A percentile compares a stretch with the other conserved stretches of the same genome.
These are phyloP conservation scores for Drosophila acutilabella DNA, from an alignment of 2,888 invertebrate species.

Conservation along the genomic window DNA sequence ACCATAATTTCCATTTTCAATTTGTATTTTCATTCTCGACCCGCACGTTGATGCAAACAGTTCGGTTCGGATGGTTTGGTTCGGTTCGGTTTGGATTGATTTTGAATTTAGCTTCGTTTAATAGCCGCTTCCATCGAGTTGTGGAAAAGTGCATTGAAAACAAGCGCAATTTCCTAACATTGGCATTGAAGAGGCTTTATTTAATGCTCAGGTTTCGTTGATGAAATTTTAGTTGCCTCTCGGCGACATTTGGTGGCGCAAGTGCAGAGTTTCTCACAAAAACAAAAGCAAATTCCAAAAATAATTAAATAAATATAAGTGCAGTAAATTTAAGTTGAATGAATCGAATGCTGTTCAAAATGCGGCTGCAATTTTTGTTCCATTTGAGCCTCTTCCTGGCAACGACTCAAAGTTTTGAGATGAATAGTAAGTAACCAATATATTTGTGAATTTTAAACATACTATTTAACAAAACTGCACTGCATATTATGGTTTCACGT, in stretches of 20 bases:
- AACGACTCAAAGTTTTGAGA: constrained; percentile 59
- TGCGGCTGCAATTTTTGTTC: constrained; percentile 44
- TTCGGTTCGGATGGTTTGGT: constrained; percentile 47
- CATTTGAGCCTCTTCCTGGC: constrained; percentile 41
- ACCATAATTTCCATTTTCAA: constrained; percentile 53
- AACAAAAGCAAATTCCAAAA: constrained; percentile 7
- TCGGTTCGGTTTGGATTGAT: constrained; percentile 14
- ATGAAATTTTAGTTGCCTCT: constrained; percentile 49
- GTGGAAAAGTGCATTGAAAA: constrained; percentile 60
- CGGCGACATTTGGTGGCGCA: constrained; percentile 62
- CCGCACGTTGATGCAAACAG: constrained; percentile 67
- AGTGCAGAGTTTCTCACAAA: constrained; percentile 40
- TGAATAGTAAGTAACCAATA: constrained; percentile 79
- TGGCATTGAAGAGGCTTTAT: constrained; percentile 66
- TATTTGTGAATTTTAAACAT: not conserved
- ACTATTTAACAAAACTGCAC: not conserved
- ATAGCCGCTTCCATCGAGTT: constrained; percentile 26
- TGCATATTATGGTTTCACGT: not conserved
- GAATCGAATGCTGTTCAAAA: constrained; percentile 27
- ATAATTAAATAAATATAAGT: constrained; percentile 28
- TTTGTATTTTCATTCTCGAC: constrained; percentile 73
- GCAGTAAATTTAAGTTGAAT: constrained; percentile 41
- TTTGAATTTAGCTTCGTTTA: constrained; percentile 23
- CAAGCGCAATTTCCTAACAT: constrained; percentile 66
- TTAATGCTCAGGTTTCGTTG: constrained; percentile 52